Base-by-base conservation (phyloP, 2,888 invertebrate genomes). In the Cryptocheilus praepositus region DNA sequence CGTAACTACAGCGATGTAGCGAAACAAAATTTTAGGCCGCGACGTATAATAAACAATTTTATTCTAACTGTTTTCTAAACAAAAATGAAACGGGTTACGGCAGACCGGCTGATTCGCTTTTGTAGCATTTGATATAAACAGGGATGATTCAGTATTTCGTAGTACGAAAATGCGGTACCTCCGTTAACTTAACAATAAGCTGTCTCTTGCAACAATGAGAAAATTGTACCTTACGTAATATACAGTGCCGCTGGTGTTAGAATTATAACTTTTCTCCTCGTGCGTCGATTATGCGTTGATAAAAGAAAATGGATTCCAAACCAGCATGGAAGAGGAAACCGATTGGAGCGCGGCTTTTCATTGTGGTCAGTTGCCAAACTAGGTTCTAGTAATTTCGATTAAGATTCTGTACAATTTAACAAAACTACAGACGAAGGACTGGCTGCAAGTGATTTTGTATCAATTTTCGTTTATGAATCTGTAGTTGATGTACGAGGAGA, bases 171-270 rank as follows among this genome's bases (percentile, higher is more conserved):
- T 36, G 36, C 11, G 36, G 1, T 11, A 1, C 36, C 36, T 7
- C 11, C 13, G 36, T 36, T 7, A 36, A 36, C 13, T 36, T 28
- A 43, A n/a, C 13, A 45, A 7, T 46, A 61, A 58, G 13, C 7
- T 28, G n/a, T 36, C 15, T n/a, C 0, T 46, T 53, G 46, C 69
- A 43, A 52, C 7, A 62, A 21, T 19, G 8, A 11, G 15, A 63
- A 21, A 70, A 56, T 61, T 16, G 44, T 60, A 65, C 19, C 79
- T 84, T 84, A 84, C 80, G 76, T 84, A 84, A 84, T 76, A 72
- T 60, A 64, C 59, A 43, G 65, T 70, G 44, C 36, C 60, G 68
- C 55, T 51, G 16, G 54, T 43, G n/a, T 56, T 65, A 54, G 18
- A 71, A 70, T 61, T 70, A 68, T 74, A 64, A 61, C 19, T 67